phyloP scores from a whole-genome alignment of 2,113 vertebrate species.

The western clawed frog (Xenopus tropicalis) region DNA sequence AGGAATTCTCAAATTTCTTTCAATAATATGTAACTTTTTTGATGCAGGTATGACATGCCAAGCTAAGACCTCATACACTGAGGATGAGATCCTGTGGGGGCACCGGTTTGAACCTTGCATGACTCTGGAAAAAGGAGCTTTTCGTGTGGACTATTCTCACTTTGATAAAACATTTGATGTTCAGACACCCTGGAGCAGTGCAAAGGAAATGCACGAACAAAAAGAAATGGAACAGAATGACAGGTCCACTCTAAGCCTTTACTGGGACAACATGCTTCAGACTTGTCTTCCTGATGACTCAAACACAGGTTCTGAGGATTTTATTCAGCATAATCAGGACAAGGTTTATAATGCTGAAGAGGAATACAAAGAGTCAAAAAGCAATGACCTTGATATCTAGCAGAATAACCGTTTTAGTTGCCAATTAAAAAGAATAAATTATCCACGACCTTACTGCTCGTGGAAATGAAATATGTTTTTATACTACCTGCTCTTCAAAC shows the following conservation, averaged over 20 bases:
- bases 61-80: constrained; percentile 75
- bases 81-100: constrained; percentile 78
- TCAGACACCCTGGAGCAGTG: constrained; percentile 62
- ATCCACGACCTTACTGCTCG: too few relatives aligned
- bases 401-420: background rate
- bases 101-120: constrained; percentile 78
- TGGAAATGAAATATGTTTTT: background rate
- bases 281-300: background rate
- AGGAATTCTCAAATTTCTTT: too few relatives aligned
- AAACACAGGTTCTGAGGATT: background rate
- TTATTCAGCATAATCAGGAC: background rate
- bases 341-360: constrained; percentile 29
- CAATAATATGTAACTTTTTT: constrained; percentile 13
- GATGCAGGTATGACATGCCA: constrained; percentile 76
- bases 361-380: background rate
- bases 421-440: background rate
- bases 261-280: constrained; percentile 53
- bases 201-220: constrained; percentile 58
- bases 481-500: background rate
- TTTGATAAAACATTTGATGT: constrained; percentile 79
- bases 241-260: constrained; percentile 50
- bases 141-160: constrained; percentile 69
- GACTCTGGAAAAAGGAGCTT: constrained; percentile 75
- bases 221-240: constrained; percentile 50
- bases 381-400: constrained; percentile 25